Evolutionary conservation across 2,888 invertebrate genomes (phyloP).

Genomic region (Drosophila antonietae): DNA sequence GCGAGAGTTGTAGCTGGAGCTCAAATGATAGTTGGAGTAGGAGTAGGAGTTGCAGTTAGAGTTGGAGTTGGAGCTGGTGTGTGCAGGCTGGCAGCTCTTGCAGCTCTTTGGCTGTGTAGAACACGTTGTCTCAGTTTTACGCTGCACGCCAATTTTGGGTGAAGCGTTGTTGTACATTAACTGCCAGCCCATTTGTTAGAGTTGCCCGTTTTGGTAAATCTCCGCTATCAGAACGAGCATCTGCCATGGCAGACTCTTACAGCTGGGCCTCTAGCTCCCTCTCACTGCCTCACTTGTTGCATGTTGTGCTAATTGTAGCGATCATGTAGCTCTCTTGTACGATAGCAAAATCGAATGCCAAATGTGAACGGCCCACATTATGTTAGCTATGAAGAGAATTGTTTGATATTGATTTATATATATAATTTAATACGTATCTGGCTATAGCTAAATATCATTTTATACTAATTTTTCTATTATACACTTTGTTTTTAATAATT

Average conservation of each 20-base stretch:
- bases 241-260: slow-evolving; percentile 29
- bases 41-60: not conserved
- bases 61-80: not conserved
- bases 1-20: slow-evolving; percentile 29
- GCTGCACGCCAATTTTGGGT: slow-evolving; percentile 80
- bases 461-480: too few species aligned
- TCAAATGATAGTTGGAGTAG: slow-evolving; percentile 3
- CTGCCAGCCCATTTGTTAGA: slow-evolving; percentile 64
- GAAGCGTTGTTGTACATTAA: slow-evolving; percentile 62
- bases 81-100: not conserved
- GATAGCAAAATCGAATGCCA: slow-evolving; percentile 52
- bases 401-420: not conserved
- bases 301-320: slow-evolving; percentile 75
- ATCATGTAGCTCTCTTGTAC: slow-evolving; percentile 38
- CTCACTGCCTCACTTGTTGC: slow-evolving; percentile 48
- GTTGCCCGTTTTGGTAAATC: slow-evolving; percentile 68
- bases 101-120: slow-evolving; percentile 17
- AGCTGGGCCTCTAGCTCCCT: not conserved
- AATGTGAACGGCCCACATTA: slow-evolving; percentile 50
- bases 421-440: too few species aligned
- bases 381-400: not conserved
- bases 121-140: slow-evolving; percentile 79
- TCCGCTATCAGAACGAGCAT: slow-evolving; percentile 44
- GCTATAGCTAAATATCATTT: too few species aligned
- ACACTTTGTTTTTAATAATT: not conserved